Base-by-base conservation (phyloP, 2,797 vertebrate species). In the Muscicapa striata region DNA sequence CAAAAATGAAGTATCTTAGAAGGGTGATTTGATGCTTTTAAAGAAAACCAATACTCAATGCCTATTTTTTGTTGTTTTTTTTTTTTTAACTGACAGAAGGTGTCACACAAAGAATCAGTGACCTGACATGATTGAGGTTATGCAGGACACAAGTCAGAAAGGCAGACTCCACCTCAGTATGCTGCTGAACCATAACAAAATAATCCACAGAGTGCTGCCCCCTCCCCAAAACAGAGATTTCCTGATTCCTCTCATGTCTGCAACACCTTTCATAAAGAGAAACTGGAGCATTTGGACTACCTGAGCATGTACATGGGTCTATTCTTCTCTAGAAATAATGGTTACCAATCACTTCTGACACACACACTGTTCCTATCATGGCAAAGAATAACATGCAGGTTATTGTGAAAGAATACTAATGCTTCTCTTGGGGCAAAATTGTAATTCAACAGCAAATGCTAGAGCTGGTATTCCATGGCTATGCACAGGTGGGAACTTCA, bases 11-110 rank as follows among this genome's bases (percentile, higher is more conserved):
- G 19, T 32, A 17, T 11, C 15, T 68, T n/a, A n/a, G 30, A 57
- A 49, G 6, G 5, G 4, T n/a, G 27, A 52, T 46, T 29, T 24
- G 11, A 59, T 38, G 9, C 26, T 81, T 84, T 61, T 59, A 23
- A 63, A 62, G 15, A 64, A 2, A 8, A 5, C 0, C 12, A 70
- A 41, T 51, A 45, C 3, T 54, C 2, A 45, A 15, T 6, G 3
- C 14, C 9, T 54, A 38, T 38, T 38, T 38, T 38, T 38, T 38
- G 11, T 11, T 38, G 11, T 10, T 11, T 54, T 22, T 32, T 8
- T 46, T 46, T 23, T 54, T 80, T 62, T 5, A 10, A 43, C 29
- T 69, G 38, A 52, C 17, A 30, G 19, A 41, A 41, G 15, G 24
- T 18, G 3, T 61, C 34, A 15, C 23, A 57, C 8, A 67, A 76